Percentiles rank a stretch among this genome's conserved stretches.
phyloP scores from a whole-genome alignment of 2,113 vertebrate species.

The Entelurus aequoreus region DNA sequence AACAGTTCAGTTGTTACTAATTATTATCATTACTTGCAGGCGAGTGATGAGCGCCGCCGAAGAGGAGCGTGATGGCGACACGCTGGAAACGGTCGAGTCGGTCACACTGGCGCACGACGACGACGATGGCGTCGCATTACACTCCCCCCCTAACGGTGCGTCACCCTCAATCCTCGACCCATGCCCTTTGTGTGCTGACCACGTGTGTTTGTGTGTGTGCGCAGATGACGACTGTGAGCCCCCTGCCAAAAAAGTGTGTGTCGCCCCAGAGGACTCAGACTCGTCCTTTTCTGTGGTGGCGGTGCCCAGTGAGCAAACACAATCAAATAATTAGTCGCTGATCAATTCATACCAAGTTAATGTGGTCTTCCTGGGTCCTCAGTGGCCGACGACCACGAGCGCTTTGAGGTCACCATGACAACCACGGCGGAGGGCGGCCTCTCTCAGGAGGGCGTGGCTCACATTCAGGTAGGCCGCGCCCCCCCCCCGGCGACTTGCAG shows the following conservation, averaged over 20 bases:
- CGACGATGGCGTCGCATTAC: conserved; percentile 91
- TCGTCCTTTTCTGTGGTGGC: conserved; percentile 88
- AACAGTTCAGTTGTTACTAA: too few relatives aligned
- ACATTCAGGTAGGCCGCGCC: conserved; percentile 78
- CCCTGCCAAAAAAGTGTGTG: conserved; percentile 83
- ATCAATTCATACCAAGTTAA: neutral
- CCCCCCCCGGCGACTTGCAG: too few relatives aligned
- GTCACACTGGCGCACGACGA: conserved; percentile 89
- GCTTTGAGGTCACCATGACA: conserved; percentile 98
- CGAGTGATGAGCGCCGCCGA: conserved; percentile 90
- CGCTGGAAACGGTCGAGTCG: conserved; percentile 84
- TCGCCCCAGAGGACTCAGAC: conserved; percentile 81
- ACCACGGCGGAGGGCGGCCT: conserved; percentile 83
- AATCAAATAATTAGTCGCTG: neutral
- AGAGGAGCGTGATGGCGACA: conserved; percentile 81
- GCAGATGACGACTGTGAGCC: conserved; percentile 81
- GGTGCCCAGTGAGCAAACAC: conserved; percentile 80
- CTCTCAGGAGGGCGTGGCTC: conserved; percentile 82
- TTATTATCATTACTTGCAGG: conserved; percentile 40
- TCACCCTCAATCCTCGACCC: neutral
- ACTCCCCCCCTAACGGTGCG: conserved; percentile 84
- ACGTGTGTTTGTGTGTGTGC: neutral
- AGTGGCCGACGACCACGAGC: conserved; percentile 91
- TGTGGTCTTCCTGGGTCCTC: neutral
- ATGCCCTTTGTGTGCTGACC: neutral